Percentiles rank a stretch among this genome's conserved stretches.
Evolutionary conservation across 2,797 vertebrate species (phyloP).

Genomic region (Danio choprae): DNA sequence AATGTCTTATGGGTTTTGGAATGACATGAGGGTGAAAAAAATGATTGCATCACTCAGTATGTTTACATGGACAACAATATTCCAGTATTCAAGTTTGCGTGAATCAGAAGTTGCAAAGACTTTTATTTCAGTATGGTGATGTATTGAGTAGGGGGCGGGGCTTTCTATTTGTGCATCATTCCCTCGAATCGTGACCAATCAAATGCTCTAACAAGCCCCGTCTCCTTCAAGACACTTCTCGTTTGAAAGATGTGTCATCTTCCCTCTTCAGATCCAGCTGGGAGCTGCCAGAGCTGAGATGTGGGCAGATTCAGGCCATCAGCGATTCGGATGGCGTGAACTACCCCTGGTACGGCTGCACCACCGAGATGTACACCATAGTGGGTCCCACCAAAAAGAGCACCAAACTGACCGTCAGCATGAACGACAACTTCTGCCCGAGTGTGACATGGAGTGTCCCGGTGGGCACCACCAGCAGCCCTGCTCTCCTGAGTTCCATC

Average conservation of each 20-base stretch:
- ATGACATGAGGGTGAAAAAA: no score
- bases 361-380: slow-evolving; percentile 86
- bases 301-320: slow-evolving; percentile 82
- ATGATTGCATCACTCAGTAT: no score
- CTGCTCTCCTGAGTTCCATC: slow-evolving; percentile 83
- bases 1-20: no score
- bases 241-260: slow-evolving; percentile 1
- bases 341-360: slow-evolving; percentile 90
- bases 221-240: no score
- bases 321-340: slow-evolving; percentile 88
- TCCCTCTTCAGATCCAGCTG: slow-evolving; percentile 81
- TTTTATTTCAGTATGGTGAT: no score
- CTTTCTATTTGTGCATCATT: no score
- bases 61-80: no score
- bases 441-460: slow-evolving; percentile 89
- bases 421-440: slow-evolving; percentile 91
- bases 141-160: no score
- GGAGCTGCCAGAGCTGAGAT: slow-evolving; percentile 85
- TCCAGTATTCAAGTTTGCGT: no score
- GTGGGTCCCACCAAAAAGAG: slow-evolving; percentile 84
- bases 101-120: no score
- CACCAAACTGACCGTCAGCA: slow-evolving; percentile 84
- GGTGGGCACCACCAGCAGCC: slow-evolving; percentile 80
- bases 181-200: no score
- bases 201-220: no score